Conservation (phyloP, 2,888 invertebrate genomes). For the Parochlus steinenii region DNA sequence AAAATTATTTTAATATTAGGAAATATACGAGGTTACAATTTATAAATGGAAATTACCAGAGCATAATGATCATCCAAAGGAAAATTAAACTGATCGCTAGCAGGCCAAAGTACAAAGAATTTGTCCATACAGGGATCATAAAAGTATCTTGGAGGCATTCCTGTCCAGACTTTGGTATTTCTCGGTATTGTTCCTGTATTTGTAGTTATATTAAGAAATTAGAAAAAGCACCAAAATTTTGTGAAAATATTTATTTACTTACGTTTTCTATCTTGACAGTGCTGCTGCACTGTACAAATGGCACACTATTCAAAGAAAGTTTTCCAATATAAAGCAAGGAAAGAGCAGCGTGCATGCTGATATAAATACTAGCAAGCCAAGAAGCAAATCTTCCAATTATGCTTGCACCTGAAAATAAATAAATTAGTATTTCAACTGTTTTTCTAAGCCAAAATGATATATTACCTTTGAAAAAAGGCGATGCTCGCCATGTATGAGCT, state of each 20-base stretch:
- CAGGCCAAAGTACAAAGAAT: constrained; percentile 27
- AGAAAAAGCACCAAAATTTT: too few species aligned
- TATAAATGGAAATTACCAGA: constrained; percentile 27
- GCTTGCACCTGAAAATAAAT: too few species aligned
- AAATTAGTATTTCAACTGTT: too few species aligned
- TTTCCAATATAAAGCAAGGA: constrained; percentile 28
- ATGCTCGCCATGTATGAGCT: constrained; percentile 30
- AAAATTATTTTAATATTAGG: constrained; percentile 3
- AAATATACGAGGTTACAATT: too few species aligned
- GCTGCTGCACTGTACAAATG: constrained; percentile 26
- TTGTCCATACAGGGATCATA: constrained; percentile 29
- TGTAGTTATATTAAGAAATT: too few species aligned
- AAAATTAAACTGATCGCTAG: constrained; percentile 26
- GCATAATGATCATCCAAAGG: constrained; percentile 28
- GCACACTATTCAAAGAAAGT: constrained; percentile 25
- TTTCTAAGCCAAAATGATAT: too few species aligned
- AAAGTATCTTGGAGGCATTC: constrained; percentile 28
- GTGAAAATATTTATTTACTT: too few species aligned
- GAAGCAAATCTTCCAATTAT: constrained; percentile 29
- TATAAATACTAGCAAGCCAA: constrained; percentile 29
- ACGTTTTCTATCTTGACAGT: too few species aligned
- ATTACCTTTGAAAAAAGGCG: constrained; percentile 31
- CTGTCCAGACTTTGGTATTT: constrained; percentile 23
- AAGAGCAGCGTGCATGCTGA: constrained; percentile 28
- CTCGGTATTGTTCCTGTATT: background rate